Conservation (phyloP, 2,797 vertebrate species). For the Gallinago stenura region DNA sequence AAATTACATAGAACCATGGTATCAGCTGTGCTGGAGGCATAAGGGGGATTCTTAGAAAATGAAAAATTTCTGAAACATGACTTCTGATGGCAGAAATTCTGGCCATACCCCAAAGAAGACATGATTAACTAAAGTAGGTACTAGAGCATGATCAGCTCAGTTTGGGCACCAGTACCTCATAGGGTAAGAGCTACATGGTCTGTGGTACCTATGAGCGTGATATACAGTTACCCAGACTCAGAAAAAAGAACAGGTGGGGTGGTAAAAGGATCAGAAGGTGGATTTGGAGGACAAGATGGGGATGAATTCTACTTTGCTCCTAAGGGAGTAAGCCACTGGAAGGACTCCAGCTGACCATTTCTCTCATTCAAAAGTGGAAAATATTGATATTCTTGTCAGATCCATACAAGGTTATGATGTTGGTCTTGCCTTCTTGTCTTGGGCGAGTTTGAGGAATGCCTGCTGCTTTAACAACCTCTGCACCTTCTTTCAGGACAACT, state of each 20-base stretch:
- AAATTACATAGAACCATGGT: not conserved
- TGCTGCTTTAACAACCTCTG: not conserved
- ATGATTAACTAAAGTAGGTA: not conserved
- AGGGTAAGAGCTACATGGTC: not conserved
- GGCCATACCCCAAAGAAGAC: not conserved
- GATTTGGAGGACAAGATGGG: not conserved
- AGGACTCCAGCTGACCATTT: not conserved
- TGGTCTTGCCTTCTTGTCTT: not conserved
- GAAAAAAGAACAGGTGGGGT: not conserved
- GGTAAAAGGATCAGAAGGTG: not conserved
- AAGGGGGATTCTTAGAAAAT: not conserved
- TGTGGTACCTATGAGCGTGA: not conserved
- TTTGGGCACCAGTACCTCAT: not conserved
- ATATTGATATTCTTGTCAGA: not conserved
- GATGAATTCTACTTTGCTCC: not conserved
- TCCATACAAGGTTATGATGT: not conserved
- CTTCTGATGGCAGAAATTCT: not conserved
- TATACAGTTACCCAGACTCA: not conserved
- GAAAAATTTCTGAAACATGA: not conserved
- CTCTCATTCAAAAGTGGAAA: not conserved
- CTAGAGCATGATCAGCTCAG: not conserved
- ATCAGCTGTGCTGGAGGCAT: not conserved
- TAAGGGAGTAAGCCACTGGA: not conserved
- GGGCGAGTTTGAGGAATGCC: not conserved
- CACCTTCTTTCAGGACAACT: not conserved